Conservation (phyloP, 2,888 invertebrate genomes). For the Aplocera efformata region DNA sequence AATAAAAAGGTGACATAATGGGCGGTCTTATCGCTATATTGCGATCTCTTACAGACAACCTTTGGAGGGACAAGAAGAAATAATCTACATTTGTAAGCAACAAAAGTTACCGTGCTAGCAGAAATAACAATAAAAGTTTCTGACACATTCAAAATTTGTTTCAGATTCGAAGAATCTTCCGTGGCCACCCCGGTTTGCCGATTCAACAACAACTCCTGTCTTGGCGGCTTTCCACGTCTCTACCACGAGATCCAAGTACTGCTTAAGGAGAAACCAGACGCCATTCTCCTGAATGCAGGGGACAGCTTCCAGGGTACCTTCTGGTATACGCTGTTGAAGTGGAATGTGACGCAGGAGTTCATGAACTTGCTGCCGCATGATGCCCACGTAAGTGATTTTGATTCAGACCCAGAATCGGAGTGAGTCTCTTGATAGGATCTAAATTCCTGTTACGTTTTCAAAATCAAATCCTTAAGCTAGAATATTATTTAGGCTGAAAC, state of each 20-base stretch:
- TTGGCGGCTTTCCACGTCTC: conserved; percentile 86
- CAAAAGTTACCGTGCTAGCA: too few species aligned
- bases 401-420: too few species aligned
- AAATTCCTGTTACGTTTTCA: too few species aligned
- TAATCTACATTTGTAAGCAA: too few species aligned
- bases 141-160: conserved; percentile 15
- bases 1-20: too few species aligned
- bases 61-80: too few species aligned
- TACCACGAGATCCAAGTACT: conserved; percentile 78
- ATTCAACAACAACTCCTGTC: conserved; percentile 75
- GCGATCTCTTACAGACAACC: too few species aligned
- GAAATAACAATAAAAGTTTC: too few species aligned
- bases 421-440: too few species aligned
- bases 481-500: too few species aligned
- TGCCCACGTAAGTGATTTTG: conserved; percentile 82
- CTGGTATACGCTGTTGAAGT: conserved; percentile 88
- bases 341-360: conserved; percentile 87
- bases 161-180: conserved; percentile 83
- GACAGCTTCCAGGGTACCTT: conserved; percentile 92
- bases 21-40: too few species aligned
- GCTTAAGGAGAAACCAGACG: conserved; percentile 71
- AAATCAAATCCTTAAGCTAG: too few species aligned
- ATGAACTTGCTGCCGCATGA: conserved; percentile 88
- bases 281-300: conserved; percentile 89
- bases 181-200: conserved; percentile 78